Base-by-base conservation (phyloP, 2,888 invertebrate species). In the Torymus auratus region DNA sequence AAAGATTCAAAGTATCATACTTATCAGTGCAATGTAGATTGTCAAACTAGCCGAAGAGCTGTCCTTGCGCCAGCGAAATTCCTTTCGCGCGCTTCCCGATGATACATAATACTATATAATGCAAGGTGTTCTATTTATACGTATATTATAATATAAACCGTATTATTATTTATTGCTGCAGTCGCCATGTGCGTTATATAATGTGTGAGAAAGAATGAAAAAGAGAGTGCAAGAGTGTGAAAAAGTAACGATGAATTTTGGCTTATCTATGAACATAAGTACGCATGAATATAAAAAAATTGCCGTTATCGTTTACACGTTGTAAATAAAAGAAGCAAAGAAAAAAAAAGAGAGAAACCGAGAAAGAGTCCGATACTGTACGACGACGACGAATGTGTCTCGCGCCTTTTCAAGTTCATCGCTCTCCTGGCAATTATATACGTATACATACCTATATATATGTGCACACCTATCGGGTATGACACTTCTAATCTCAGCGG, bases 401-500 rank as follows among this genome's bases (percentile, higher is more conserved):
- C 28, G 70, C 61, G 64, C 28, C 50, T 60, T 77, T 56, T 52
- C 71, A 64, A 65, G 77, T 78, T 78, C 77, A 71, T 71, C 77
- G 77, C 71, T 78, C 77, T 70, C 58, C 71, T 71, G 41, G 70
- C 70, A 71, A 71, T 78, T 78, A 77, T 70, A 71, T 71, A 41
- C n/a, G n/a, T 41, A 41, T 41, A 41, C 7, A 41, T 41, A 41
- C 41, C 41, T 41, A 41, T 41, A 41, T 41, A 41, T 28, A 5
- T 5, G 5, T 5, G 5, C 28, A 28, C 28, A 3, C 5, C 3
- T 41, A 41, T 41, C 41, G 58, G 41, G 28, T 53, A 52, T 17
- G 61, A 65, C 67, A 41, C 76, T 68, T 69, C 28, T 76, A 75
- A 69, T 69, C 61, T 61, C 20, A 28, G 53, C 60, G 7, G 23